Base-by-base conservation (phyloP, 2,113 vertebrate species). In the Vombatus ursinus region DNA sequence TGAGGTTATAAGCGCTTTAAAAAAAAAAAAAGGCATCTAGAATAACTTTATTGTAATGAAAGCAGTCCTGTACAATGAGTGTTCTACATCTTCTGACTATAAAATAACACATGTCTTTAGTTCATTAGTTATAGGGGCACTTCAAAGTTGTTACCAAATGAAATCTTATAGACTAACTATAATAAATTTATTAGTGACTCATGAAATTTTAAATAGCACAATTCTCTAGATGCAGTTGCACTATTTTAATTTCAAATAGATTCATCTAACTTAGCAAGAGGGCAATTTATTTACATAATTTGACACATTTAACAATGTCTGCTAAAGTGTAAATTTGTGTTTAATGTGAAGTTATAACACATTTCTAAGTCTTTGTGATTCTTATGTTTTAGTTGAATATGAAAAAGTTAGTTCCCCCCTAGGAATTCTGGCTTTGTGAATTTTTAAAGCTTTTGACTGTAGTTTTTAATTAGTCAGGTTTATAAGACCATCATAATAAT, bases 331-430 rank as follows among this genome's bases (percentile, higher is more conserved):
- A 98, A 98, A 97, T 98, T 90, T 92, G 97, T 98, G 96, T 98
- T 98, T 98, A 97, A 44, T 96, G 31, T 97, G 68, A 97, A 97
- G 93, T 97, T 98, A 96, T 93, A 98, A 98, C 1, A 96, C 89
- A 89, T 96, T 98, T 97, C 97, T 97, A 96, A 94, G 77, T 95
- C 95, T 98, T 97, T 92, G 94, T 92, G 97, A 93, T 97, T 98
- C 97, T 97, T 95, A 95, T 96, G 91, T 98, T 98, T 54, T 0
- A 0, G 95, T 98, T 95, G 96, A 97, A 49, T 28, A 89, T 96
- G 95, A 96, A 96, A 68, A 52, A 92, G 50, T 54, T 93, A 95
- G 47, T 94, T 90, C 92, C 89, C 94, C 95, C 96, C 57, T 90
- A 93, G 94, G 90, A 94, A 96, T 95, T 97, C 90, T 92, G 96